Percentiles rank a stretch among this genome's conserved stretches.
phyloP scores from a whole-genome alignment of 1,140 invertebrate genomes.

The Heliconius hermathena region DNA sequence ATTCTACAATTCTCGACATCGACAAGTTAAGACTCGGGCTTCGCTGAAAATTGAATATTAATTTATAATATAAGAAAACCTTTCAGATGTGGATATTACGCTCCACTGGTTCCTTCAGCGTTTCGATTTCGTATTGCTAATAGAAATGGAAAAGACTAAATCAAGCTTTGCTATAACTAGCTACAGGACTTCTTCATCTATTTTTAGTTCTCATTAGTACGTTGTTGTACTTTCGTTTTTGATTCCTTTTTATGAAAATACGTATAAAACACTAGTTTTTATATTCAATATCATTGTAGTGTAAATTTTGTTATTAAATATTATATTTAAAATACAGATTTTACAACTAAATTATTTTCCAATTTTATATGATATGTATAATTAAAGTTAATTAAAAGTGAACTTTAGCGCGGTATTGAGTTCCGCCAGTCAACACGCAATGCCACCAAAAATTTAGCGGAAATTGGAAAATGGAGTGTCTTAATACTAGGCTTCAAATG shows the following conservation, averaged over 20 bases:
- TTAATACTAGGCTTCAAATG: too few relatives aligned
- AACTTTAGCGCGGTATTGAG: too few relatives aligned
- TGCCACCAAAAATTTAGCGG: too few relatives aligned
- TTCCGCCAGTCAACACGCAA: too few relatives aligned
- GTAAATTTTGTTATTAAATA: too few relatives aligned
- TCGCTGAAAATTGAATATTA: conserved; percentile 57
- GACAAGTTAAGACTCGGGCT: conserved; percentile 52
- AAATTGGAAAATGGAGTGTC: too few relatives aligned
- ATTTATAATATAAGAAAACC: conserved; percentile 60
- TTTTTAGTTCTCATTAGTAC: conserved; percentile 17
- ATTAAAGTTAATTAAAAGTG: too few relatives aligned
- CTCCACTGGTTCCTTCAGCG: conserved; percentile 31
- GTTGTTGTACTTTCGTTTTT: neutral
- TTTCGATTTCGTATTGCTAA: conserved; percentile 35
- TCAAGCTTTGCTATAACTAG: conserved; percentile 25
- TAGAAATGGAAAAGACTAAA: conserved; percentile 32
- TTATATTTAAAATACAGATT: too few relatives aligned
- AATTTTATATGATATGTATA: too few relatives aligned
- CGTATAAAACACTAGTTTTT: neutral
- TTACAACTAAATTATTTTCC: too few relatives aligned
- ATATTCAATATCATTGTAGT: neutral
- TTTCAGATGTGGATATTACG: conserved; percentile 42
- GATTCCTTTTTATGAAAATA: too few relatives aligned
- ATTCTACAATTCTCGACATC: conserved; percentile 50
- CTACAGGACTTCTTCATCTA: neutral